phyloP scores from a whole-genome alignment of 2,888 invertebrate species.

The Parnassius orleans region DNA sequence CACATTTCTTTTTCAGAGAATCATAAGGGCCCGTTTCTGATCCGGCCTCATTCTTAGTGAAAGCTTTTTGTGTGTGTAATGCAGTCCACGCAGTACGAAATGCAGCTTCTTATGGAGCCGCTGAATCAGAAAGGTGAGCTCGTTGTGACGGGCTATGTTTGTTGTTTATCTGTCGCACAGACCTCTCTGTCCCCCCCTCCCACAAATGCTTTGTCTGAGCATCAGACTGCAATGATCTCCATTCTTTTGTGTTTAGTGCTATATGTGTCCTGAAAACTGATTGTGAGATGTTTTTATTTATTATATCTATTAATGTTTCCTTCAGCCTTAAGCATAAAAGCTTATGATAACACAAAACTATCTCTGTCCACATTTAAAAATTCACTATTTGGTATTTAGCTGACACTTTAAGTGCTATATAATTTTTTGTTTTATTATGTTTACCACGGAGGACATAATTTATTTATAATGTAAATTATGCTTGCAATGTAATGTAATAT shows the following conservation, averaged over 20 bases:
- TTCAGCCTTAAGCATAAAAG: slow-evolving; percentile 28
- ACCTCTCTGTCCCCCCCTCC: slow-evolving; percentile 43
- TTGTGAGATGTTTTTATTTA: slow-evolving; percentile 27
- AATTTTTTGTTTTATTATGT: too few species aligned
- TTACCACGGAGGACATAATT: too few species aligned
- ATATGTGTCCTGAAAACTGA: slow-evolving; percentile 5
- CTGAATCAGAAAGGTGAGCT: slow-evolving; percentile 75
- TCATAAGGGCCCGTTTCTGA: slow-evolving; percentile 40
- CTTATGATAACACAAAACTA: too few species aligned
- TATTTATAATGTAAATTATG: too few species aligned
- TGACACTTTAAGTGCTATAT: too few species aligned
- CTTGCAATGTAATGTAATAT: too few species aligned
- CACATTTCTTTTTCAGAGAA: slow-evolving; percentile 76
- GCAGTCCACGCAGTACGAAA: slow-evolving; percentile 62
- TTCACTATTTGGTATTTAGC: too few species aligned
- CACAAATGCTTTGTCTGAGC: slow-evolving; percentile 25
- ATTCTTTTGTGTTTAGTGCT: slow-evolving; percentile 35
- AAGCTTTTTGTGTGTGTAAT: slow-evolving; percentile 72
- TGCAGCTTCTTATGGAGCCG: slow-evolving; percentile 68
- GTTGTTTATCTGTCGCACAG: slow-evolving; percentile 46
- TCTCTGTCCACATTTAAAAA: too few species aligned
- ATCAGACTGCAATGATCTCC: slow-evolving; percentile 32
- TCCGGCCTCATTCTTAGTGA: slow-evolving; percentile 63
- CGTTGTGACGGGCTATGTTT: slow-evolving; percentile 48
- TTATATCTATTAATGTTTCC: slow-evolving; percentile 32